Percentiles rank a stretch among this genome's conserved stretches.
phyloP scores from a whole-genome alignment of 1,140 invertebrate species.

The Prorops nasuta region DNA sequence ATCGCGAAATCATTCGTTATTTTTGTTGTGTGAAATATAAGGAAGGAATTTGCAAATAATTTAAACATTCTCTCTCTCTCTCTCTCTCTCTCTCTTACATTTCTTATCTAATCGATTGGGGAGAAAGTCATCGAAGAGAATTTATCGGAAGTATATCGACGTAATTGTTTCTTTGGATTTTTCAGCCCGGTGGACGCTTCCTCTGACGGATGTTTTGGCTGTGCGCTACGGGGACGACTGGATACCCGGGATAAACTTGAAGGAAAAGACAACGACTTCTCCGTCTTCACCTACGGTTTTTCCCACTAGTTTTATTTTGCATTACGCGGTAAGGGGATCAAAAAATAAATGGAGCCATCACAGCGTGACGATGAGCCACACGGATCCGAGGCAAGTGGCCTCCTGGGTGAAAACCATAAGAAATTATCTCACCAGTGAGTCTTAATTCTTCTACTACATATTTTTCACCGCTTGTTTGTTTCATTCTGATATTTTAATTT shows the following conservation, averaged over 20 bases:
- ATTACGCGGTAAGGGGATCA: constrained; percentile 61
- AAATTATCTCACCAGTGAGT: constrained; percentile 56
- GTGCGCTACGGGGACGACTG: constrained; percentile 54
- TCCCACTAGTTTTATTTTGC: constrained; percentile 61
- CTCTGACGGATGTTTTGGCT: constrained; percentile 58
- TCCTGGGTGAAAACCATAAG: constrained; percentile 65
- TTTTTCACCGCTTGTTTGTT: constrained; percentile 1
- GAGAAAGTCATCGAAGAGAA: no score
- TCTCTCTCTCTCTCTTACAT: no score
- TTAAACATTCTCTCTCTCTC: background rate
- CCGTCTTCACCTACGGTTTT: constrained; percentile 36
- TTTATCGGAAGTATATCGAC: background rate
- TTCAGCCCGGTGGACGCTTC: constrained; percentile 57
- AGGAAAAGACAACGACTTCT: constrained; percentile 23
- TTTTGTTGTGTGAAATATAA: no score
- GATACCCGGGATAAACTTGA: constrained; percentile 25
- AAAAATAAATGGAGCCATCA: constrained; percentile 64
- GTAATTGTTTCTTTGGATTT: constrained; percentile 11
- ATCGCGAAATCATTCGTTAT: no score
- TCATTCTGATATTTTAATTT: no score
- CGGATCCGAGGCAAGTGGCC: constrained; percentile 62
- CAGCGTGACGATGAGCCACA: constrained; percentile 61
- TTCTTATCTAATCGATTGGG: background rate
- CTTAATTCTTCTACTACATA: constrained; percentile 3
- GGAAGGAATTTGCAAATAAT: no score